phyloP scores from a whole-genome alignment of 1,140 invertebrate species.

The Palaemon carinicauda region DNA sequence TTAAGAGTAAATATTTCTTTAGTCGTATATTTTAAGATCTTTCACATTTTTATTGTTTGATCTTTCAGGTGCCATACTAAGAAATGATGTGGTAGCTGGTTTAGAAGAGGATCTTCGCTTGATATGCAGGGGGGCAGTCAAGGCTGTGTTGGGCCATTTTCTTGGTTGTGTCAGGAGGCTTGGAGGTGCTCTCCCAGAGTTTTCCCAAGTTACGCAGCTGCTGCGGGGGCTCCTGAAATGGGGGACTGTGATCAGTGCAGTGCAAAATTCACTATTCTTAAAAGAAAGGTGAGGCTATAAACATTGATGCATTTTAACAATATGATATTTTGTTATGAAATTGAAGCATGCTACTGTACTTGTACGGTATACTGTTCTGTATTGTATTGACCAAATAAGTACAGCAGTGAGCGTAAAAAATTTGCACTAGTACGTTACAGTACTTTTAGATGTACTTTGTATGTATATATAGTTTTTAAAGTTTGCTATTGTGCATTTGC shows the following conservation, averaged over 20 bases:
- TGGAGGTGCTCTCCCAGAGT: slow-evolving; percentile 38
- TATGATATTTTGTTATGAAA: too few species aligned
- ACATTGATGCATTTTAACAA: too few species aligned
- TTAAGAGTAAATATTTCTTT: too few species aligned
- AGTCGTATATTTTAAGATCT: too few species aligned
- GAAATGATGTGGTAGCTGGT: neutral
- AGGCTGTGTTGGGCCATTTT: slow-evolving; percentile 23
- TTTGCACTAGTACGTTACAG: too few species aligned
- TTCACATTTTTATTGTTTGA: neutral
- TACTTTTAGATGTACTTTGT: too few species aligned
- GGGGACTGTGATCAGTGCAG: slow-evolving; percentile 27
- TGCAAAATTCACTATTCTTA: neutral
- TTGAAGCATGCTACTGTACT: too few species aligned
- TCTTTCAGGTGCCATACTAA: neutral
- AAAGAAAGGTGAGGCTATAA: slow-evolving; percentile 5
- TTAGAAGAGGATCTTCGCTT: neutral
- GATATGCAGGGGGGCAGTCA: slow-evolving; percentile 31
- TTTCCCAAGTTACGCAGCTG: neutral
- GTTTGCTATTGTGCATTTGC: too few species aligned
- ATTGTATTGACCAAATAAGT: too few species aligned
- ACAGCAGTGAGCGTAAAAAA: too few species aligned
- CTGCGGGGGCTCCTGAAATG: neutral
- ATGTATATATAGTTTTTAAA: too few species aligned
- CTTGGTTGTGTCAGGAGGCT: slow-evolving; percentile 35
- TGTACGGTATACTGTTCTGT: too few species aligned